These are phyloP conservation scores for Chloroceryle aenea DNA, from an alignment of 2,113 vertebrate species.

Conservation along the genomic window DNA sequence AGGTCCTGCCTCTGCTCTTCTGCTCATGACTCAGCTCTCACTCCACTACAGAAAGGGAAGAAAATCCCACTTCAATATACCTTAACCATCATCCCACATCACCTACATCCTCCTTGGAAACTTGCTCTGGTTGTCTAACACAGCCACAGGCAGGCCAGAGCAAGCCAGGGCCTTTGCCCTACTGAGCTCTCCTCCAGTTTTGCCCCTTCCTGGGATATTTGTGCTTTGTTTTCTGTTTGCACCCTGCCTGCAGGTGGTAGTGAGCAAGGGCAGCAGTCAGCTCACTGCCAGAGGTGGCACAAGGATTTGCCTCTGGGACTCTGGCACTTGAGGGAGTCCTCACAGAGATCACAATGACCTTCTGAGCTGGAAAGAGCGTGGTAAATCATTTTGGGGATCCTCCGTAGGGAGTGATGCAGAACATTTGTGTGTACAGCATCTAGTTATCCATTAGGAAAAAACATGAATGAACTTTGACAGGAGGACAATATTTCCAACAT, in stretches of 20 bases:
- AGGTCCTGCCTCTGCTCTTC: not conserved
- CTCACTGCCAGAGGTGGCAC: not conserved
- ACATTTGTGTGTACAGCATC: not conserved
- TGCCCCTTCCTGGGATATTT: accelerated
- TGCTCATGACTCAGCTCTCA: not conserved
- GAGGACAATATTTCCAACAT: not conserved
- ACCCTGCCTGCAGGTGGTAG: accelerated
- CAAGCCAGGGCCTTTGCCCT: accelerated
- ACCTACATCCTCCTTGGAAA: not conserved
- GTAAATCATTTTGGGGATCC: not conserved
- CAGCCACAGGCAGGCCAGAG: not conserved
- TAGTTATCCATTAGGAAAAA: not conserved
- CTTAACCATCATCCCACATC: not conserved
- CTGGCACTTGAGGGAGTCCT: not conserved
- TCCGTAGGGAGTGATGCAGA: not conserved
- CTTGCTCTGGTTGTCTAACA: not conserved
- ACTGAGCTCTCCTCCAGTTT: not conserved
- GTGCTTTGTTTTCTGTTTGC: not conserved
- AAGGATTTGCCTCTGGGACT: accelerated
- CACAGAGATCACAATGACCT: accelerated
- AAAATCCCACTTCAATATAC: not conserved
- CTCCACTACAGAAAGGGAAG: not conserved
- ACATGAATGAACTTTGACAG: not conserved
- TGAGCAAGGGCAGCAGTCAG: not conserved
- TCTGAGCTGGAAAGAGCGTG: not conserved